These are phyloP conservation scores for Tyto alba DNA, from an alignment of 2,113 vertebrate genomes.

Conservation along the genomic window DNA sequence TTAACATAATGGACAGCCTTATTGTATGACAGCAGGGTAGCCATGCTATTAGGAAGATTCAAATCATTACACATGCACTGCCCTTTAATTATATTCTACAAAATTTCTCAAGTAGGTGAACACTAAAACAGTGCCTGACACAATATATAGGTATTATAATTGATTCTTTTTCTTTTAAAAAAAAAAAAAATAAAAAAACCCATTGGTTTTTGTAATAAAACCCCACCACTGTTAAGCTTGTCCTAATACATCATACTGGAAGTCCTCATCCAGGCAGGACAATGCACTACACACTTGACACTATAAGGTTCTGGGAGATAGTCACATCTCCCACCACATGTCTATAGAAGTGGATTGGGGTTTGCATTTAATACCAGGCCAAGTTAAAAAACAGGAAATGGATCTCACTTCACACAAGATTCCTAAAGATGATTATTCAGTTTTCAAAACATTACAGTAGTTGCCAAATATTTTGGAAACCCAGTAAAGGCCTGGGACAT, in stretches of 20 bases:
- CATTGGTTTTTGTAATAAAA: background rate
- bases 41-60: background rate
- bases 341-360: background rate
- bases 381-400: background rate
- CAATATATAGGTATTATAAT: background rate
- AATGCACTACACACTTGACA: background rate
- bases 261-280: background rate
- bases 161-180: background rate
- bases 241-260: background rate
- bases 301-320: background rate
- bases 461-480: background rate
- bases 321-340: background rate
- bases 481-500: background rate
- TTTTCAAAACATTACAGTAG: background rate
- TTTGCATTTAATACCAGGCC: background rate
- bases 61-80: background rate
- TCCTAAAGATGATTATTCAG: background rate
- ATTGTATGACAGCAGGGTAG: background rate
- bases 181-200: background rate
- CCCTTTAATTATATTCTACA: background rate
- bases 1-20: background rate
- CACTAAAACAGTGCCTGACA: background rate
- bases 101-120: background rate
- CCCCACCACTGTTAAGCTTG: background rate
- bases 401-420: background rate